Conservation (phyloP, 35 echinoderm and acorn worm genomes). For the Anneissia japonica region DNA sequence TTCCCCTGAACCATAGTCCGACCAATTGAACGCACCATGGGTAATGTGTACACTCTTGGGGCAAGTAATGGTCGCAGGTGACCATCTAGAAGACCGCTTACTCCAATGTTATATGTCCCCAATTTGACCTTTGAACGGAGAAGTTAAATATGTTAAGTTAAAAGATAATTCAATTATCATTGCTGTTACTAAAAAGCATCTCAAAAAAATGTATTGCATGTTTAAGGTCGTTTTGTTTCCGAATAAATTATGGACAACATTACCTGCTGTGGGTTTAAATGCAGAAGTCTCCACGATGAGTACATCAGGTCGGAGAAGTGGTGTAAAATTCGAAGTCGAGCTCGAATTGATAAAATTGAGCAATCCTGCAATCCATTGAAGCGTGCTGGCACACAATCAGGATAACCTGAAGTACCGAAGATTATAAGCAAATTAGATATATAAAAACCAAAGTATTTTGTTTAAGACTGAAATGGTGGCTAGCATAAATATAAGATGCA, state of each 20-base stretch:
- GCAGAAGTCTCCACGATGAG: constrained; percentile 88
- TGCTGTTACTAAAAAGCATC: not conserved
- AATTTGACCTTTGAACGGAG: constrained; percentile 39
- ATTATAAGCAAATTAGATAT: too few species aligned
- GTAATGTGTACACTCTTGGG: constrained; percentile 90
- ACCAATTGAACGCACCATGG: constrained; percentile 91
- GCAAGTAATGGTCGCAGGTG: constrained; percentile 78
- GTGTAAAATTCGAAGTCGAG: constrained; percentile 77
- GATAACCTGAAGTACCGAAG: constrained; percentile 45
- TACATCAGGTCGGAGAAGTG: constrained; percentile 98
- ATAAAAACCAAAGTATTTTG: not conserved
- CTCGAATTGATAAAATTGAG: constrained; percentile 39
- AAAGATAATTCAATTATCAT: not conserved
- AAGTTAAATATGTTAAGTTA: not conserved
- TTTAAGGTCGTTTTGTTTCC: too few species aligned
- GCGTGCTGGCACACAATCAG: constrained; percentile 70
- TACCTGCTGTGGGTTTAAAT: constrained; percentile 77
- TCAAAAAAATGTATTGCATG: too few species aligned
- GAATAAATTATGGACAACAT: too few species aligned
- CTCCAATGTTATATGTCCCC: constrained; percentile 49
- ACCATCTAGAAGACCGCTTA: constrained; percentile 68
- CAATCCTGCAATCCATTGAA: constrained; percentile 77
- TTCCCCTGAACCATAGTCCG: constrained; percentile 99
- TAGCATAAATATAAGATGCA: too few species aligned
- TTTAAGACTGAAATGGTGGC: too few species aligned